phyloP scores from a whole-genome alignment of 2,797 vertebrate species.

The Apodemus agrarius region DNA sequence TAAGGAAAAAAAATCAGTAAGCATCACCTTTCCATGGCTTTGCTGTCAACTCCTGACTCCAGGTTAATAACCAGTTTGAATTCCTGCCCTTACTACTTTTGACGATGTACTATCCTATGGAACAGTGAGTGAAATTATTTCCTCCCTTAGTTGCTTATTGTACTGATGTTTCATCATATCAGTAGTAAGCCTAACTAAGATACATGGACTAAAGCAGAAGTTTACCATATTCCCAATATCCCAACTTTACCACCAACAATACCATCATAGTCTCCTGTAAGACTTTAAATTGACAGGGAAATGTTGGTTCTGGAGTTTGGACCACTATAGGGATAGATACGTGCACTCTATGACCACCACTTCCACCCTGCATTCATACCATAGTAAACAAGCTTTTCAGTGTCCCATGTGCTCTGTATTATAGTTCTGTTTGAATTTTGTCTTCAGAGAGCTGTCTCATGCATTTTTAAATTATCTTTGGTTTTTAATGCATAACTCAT shows the following conservation, averaged over 20 bases:
- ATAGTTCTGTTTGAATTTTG: not conserved
- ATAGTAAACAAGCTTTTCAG: not conserved
- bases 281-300: not conserved
- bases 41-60: not conserved
- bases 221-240: not conserved
- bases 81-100: not conserved
- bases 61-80: not conserved
- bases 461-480: not conserved
- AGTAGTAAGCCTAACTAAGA: not conserved
- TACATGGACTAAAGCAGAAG: not conserved
- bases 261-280: too few relatives aligned
- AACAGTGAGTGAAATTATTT: not conserved
- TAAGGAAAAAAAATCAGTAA: not conserved
- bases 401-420: not conserved
- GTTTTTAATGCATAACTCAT: not conserved
- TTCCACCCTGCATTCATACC: not conserved
- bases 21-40: not conserved
- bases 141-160: not conserved
- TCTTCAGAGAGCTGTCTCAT: not conserved
- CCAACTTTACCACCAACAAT: not conserved
- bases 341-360: too few relatives aligned
- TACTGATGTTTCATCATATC: not conserved
- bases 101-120: not conserved
- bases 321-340: not conserved
- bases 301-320: too few relatives aligned